Conservation (phyloP, 2,888 invertebrate species). For the Idaea dimidiata region DNA sequence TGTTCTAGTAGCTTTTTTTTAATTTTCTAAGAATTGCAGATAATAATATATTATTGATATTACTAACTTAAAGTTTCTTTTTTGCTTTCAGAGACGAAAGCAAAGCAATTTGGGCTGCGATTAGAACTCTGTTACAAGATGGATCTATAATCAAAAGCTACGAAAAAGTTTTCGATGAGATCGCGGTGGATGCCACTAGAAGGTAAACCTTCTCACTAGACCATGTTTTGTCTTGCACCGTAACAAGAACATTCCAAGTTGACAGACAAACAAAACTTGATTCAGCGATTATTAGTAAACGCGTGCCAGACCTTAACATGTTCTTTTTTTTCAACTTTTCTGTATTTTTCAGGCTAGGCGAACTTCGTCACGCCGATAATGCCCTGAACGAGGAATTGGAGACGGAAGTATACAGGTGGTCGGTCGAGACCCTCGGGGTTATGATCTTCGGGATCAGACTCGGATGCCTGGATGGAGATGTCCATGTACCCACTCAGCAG, state of each 20-base stretch:
- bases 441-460: constrained; percentile 65
- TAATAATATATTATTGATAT: too few relatives aligned
- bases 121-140: constrained; percentile 59
- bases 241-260: too few relatives aligned
- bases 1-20: too few relatives aligned
- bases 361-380: constrained; percentile 60
- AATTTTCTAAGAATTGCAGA: too few relatives aligned
- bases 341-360: constrained; percentile 48
- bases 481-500: constrained; percentile 53
- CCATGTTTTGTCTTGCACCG: too few relatives aligned
- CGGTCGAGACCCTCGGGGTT: constrained; percentile 64
- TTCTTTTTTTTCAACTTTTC: not conserved
- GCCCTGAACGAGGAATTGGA: constrained; percentile 68
- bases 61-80: not conserved
- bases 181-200: constrained; percentile 58
- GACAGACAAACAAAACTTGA: too few relatives aligned
- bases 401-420: constrained; percentile 70
- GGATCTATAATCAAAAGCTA: constrained; percentile 52
- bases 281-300: too few relatives aligned
- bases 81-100: constrained; percentile 53
- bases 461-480: constrained; percentile 65
- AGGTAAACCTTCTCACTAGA: constrained; percentile 42
- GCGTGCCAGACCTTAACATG: too few relatives aligned
- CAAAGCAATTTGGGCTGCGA: constrained; percentile 63
- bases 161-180: constrained; percentile 60